Percentiles rank a stretch among this genome's conserved stretches.
Evolutionary conservation across 2,888 invertebrate species (phyloP).

Genomic region (Drosophila subquinaria): DNA sequence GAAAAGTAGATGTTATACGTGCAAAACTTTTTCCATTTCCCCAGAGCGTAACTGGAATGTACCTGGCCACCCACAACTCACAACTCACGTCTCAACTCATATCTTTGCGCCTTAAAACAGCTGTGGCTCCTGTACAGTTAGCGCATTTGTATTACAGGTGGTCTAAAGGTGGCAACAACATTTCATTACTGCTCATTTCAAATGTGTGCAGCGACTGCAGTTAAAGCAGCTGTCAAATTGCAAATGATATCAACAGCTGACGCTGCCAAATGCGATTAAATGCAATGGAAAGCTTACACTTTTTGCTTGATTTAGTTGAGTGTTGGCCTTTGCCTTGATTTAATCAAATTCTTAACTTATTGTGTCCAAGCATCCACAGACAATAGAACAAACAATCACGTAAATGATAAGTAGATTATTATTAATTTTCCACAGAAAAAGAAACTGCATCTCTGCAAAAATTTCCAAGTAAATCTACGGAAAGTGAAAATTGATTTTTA

Average conservation of each 20-base stretch:
- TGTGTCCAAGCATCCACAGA: background rate
- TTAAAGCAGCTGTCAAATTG: constrained; percentile 50
- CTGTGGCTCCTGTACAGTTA: constrained; percentile 11
- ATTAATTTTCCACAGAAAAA: constrained; percentile 68
- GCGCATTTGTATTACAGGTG: constrained; percentile 12
- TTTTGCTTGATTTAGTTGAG: constrained; percentile 29
- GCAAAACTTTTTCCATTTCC: constrained; percentile 79
- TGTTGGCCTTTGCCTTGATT: background rate
- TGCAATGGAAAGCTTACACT: background rate
- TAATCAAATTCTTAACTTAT: background rate
- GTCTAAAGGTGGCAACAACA: constrained; percentile 24
- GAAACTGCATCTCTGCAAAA: background rate
- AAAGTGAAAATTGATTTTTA: constrained; percentile 67
- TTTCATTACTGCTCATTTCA: constrained; percentile 67
- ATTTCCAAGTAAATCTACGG: constrained; percentile 21
- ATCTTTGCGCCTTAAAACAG: constrained; percentile 19
- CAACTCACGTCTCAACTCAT: constrained; percentile 26
- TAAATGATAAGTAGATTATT: constrained; percentile 51
- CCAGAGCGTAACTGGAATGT: constrained; percentile 18
- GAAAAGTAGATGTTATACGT: constrained; percentile 77
- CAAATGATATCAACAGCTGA: constrained; percentile 54
- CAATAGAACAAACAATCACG: constrained; percentile 13
- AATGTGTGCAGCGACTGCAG: constrained; percentile 44
- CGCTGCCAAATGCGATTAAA: constrained; percentile 31
- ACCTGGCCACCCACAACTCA: constrained; percentile 51